Evolutionary conservation across 2,888 invertebrate species (phyloP), one percentile per base, ranked within the genome.

Genomic region (Abrostola tripartita): DNA sequence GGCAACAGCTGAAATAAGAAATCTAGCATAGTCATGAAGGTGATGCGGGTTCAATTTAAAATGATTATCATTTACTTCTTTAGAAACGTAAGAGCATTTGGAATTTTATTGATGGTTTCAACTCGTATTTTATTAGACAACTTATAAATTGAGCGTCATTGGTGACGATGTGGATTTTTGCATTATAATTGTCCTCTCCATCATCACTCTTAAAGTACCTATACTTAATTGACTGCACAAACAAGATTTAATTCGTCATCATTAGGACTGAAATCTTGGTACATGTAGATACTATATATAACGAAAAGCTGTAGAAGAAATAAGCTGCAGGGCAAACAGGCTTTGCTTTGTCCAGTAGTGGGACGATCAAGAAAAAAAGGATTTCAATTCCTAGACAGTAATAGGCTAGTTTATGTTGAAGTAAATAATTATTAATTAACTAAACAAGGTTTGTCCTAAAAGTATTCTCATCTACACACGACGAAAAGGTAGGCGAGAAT

Each of bases 21-120:
- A 60, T 76, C 11, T 49, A 50, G 57, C 6, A 11, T 24, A 50
- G 57, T 72, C 76, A 76, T 65, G 59, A 7, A 49, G 52, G 14
- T 37, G 37, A 59, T 66, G 14, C 24, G n/a, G 35, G 37, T 51
- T 51, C n/a, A 44, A 24, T 14, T 40, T 50, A 52, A 8, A 57
- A 71, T 65, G 57, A 52, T 14, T 14, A 14, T 70, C 2, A 64
- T 74, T 68, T 41, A 35, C 52, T 12, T 75, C 51, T 53, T 51
- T 62, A 42, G 24, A 41, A 60, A 41, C 59, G 53, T 59, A 24
- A 38, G 67, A 36, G n/a, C 37, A 36, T 53, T 64, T 71, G 37
- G 52, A 61, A 54, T 50, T 6, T 36, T 5, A 24, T 41, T n/a
- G 6, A 6, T n/a, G n/a, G n/a, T 4, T n/a, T 41, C 6, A 41